Evolutionary conservation across 2,797 vertebrate species (phyloP).

Genomic region (Ciconia nigra): DNA sequence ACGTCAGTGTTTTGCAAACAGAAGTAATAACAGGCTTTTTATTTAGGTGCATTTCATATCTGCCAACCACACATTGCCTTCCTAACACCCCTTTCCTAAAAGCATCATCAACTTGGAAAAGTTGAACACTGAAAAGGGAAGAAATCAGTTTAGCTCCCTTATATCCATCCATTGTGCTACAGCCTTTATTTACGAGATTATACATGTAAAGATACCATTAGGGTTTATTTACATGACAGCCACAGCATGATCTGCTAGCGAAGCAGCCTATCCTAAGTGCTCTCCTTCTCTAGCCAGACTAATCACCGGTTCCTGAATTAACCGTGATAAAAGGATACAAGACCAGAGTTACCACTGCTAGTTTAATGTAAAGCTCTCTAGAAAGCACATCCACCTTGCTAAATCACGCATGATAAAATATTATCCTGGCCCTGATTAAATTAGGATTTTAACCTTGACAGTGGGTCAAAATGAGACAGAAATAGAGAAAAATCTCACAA

Average conservation of each 20-base stretch:
- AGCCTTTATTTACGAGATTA: neutral
- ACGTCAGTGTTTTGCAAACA: neutral
- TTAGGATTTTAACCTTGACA: neutral
- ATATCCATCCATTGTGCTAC: neutral
- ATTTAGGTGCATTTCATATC: neutral
- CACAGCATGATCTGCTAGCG: neutral
- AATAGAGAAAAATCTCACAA: neutral
- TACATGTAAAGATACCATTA: neutral
- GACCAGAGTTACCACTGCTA: neutral
- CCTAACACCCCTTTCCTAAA: neutral
- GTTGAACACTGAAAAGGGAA: neutral
- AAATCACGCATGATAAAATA: neutral
- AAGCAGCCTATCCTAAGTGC: neutral
- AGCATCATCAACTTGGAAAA: neutral
- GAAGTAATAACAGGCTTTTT: neutral
- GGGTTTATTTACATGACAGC: neutral
- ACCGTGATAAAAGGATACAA: neutral
- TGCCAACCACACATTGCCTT: neutral
- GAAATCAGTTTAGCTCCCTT: neutral
- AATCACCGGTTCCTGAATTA: neutral
- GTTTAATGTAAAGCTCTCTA: neutral
- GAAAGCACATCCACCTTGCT: neutral
- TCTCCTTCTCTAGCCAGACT: neutral
- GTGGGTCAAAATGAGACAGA: neutral
- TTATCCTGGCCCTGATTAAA: neutral